Percentiles rank a stretch among this genome's conserved stretches.
Conservation (phyloP, 2,113 vertebrate genomes). For the Anseranas semipalmata region DNA sequence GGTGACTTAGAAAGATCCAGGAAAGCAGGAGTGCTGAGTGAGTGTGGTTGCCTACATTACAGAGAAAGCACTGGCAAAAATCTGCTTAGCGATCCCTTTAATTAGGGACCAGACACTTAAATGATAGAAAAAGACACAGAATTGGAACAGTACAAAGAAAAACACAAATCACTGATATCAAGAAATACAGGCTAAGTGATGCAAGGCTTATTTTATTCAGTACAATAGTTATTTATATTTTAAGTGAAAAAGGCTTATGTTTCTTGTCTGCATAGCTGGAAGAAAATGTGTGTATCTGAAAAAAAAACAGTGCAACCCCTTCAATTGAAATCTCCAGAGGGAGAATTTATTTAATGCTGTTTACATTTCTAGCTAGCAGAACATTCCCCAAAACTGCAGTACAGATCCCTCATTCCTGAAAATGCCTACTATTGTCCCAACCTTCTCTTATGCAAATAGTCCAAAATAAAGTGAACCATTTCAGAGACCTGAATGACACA, state of each 20-base stretch:
- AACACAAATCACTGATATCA: neutral
- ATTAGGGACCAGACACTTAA: neutral
- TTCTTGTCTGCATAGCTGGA: neutral
- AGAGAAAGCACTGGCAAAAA: neutral
- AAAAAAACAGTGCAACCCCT: neutral
- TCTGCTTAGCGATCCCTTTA: neutral
- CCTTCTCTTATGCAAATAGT: neutral
- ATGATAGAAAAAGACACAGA: neutral
- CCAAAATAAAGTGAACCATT: neutral
- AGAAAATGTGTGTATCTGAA: neutral
- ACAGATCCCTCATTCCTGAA: neutral
- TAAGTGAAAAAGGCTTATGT: neutral
- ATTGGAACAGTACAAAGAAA: neutral
- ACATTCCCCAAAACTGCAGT: neutral
- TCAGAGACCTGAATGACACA: neutral
- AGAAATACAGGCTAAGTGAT: conserved; percentile 2
- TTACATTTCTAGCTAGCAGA: neutral
- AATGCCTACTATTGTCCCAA: fast-evolving
- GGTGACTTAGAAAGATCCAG: neutral
- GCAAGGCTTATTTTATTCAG: neutral
- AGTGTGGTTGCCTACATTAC: neutral
- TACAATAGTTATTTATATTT: neutral
- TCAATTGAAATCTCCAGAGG: neutral
- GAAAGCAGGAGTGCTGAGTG: neutral
- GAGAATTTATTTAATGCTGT: neutral